Conservation (phyloP, 2,797 vertebrate genomes). For the Pogonophryne albipinna region DNA sequence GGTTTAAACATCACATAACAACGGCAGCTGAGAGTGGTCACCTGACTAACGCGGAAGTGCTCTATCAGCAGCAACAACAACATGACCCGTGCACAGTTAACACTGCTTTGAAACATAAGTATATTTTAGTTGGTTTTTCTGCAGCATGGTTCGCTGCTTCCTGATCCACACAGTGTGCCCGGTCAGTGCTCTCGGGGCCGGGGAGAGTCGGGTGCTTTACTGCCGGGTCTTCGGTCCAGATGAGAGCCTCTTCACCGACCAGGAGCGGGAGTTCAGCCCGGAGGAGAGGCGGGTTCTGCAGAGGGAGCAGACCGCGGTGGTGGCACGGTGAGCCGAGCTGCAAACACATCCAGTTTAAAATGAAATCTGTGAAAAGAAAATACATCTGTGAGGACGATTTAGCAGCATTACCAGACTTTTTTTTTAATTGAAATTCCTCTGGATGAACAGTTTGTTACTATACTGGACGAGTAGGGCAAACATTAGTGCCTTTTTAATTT, state of each 20-base stretch:
- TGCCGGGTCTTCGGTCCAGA: constrained; percentile 85
- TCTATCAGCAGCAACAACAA: background rate
- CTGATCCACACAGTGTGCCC: constrained; percentile 88
- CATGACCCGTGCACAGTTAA: rapidly evolving
- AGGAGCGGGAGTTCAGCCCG: constrained; percentile 38
- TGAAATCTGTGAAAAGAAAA: no score
- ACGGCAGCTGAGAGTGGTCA: constrained; percentile 56
- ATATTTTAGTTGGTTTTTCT: rapidly evolving
- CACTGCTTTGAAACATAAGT: rapidly evolving
- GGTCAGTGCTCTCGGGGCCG: constrained; percentile 66
- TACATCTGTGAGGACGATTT: no score
- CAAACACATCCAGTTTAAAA: no score
- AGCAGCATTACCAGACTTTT: no score
- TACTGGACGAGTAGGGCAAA: no score
- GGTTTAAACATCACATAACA: constrained; percentile 2
- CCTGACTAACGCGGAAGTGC: constrained; percentile 81
- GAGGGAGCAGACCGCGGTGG: constrained; percentile 83
- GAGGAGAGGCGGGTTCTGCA: constrained; percentile 83
- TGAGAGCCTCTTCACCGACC: constrained; percentile 35
- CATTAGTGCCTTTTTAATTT: no score
- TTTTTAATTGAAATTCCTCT: no score
- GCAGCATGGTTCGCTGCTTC: constrained; percentile 88
- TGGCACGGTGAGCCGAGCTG: constrained; percentile 83
- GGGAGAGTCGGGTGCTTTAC: constrained; percentile 87
- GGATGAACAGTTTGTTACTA: no score